These are phyloP conservation scores for Hirtodrosophila histrioides DNA, from an alignment of 2,888 invertebrate species.

Conservation along the genomic window DNA sequence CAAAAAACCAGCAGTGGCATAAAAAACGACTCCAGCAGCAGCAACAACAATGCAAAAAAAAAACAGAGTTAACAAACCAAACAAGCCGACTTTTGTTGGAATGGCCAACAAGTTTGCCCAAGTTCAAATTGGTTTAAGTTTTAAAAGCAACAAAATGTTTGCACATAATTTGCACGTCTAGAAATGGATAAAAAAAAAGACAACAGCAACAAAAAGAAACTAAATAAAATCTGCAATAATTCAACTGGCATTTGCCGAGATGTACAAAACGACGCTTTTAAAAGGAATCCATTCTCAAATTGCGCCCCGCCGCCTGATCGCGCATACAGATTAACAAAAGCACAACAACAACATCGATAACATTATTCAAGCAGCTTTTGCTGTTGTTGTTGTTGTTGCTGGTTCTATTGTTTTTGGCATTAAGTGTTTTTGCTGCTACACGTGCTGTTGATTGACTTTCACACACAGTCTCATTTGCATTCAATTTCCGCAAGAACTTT, in stretches of 20 bases:
- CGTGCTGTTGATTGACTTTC: constrained; percentile 77
- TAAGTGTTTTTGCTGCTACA: constrained; percentile 48
- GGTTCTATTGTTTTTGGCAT: constrained; percentile 5
- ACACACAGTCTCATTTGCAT: constrained; percentile 63
- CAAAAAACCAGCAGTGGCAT: constrained; percentile 67
- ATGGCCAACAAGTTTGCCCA: constrained; percentile 71
- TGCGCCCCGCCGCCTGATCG: constrained; percentile 25
- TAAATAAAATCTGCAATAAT: constrained; percentile 29
- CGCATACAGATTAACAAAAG: constrained; percentile 43
- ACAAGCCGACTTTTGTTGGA: constrained; percentile 43
- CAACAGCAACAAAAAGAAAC: constrained; percentile 3
- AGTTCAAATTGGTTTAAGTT: constrained; percentile 71
- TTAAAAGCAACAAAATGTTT: constrained; percentile 52
- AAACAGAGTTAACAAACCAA: constrained; percentile 71
- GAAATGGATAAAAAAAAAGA: constrained; percentile 4
- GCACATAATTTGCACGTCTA: constrained; percentile 44
- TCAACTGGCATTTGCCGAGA: constrained; percentile 55
- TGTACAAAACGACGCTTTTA: constrained; percentile 17
- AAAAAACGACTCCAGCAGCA: constrained; percentile 43
- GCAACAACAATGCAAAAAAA: constrained; percentile 27
- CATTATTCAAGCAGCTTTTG: constrained; percentile 9
- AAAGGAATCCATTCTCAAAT: constrained; percentile 32
- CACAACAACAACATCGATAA: constrained; percentile 14
- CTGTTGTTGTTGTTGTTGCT: constrained; percentile 24
- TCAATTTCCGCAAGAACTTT: constrained; percentile 53